These are phyloP conservation scores for Tetragonula clypearis DNA, from an alignment of 1,140 invertebrate genomes.

Conservation along the genomic window DNA sequence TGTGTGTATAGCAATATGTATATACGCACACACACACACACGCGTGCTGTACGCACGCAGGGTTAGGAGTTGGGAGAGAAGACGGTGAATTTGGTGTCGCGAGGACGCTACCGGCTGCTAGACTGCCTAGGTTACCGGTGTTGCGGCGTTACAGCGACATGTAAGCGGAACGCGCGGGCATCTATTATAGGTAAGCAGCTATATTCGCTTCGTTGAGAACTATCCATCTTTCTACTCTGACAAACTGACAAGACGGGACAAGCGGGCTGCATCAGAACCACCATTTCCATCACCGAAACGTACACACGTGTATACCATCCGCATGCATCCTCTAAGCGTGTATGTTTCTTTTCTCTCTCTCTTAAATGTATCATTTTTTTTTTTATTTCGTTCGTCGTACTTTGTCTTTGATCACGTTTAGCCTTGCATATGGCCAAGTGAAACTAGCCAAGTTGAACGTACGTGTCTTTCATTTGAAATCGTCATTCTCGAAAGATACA, in stretches of 20 bases:
- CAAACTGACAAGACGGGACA: background rate
- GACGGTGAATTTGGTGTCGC: constrained; percentile 10
- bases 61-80: constrained; percentile 6
- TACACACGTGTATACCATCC: background rate
- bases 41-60: constrained; percentile 32
- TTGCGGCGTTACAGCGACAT: constrained; percentile 30
- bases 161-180: constrained; percentile 24
- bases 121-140: constrained; percentile 22
- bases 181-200: constrained; percentile 28
- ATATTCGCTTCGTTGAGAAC: background rate
- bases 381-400: too few relatives aligned
- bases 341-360: background rate
- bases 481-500: too few relatives aligned
- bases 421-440: too few relatives aligned
- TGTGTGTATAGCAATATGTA: too few relatives aligned
- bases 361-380: background rate
- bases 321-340: background rate
- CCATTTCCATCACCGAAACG: background rate
- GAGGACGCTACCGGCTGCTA: constrained; percentile 28
- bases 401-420: too few relatives aligned
- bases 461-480: too few relatives aligned
- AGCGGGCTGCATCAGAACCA: background rate
- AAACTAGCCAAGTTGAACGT: too few relatives aligned
- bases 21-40: too few relatives aligned
- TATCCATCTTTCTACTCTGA: constrained; percentile 5